These are phyloP conservation scores for Pogonophryne albipinna DNA, from an alignment of 2,797 vertebrate genomes.

Conservation along the genomic window DNA sequence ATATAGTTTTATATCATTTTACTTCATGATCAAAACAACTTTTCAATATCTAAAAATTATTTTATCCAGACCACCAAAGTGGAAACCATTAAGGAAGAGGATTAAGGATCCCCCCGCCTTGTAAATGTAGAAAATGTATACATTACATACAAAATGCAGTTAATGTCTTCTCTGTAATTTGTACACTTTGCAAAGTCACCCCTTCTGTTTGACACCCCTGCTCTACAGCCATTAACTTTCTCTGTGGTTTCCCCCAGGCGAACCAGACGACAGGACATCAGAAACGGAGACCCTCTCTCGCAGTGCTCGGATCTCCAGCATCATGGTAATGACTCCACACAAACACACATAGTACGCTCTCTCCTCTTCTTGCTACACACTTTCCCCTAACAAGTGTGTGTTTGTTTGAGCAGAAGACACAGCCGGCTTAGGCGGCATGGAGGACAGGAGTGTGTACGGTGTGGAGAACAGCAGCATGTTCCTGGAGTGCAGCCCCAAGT, in stretches of 20 bases:
- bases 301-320: slow-evolving; percentile 98
- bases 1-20: too few species aligned
- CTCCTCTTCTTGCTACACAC: neutral
- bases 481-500: slow-evolving; percentile 97
- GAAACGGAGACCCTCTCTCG: slow-evolving; percentile 97
- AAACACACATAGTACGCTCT: too few species aligned
- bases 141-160: too few species aligned
- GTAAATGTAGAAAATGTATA: too few species aligned
- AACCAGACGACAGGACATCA: slow-evolving; percentile 96
- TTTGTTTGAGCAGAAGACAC: slow-evolving; percentile 84
- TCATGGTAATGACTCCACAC: slow-evolving; percentile 82
- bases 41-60: too few species aligned
- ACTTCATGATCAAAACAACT: too few species aligned
- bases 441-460: slow-evolving; percentile 95
- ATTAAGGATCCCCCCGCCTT: too few species aligned
- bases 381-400: slow-evolving; percentile 2
- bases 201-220: too few species aligned
- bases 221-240: neutral
- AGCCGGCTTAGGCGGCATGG: slow-evolving; percentile 83
- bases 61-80: too few species aligned
- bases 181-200: too few species aligned
- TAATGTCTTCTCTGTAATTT: too few species aligned
- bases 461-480: slow-evolving; percentile 99
- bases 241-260: slow-evolving; percentile 77
- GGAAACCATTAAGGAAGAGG: too few species aligned